These are phyloP conservation scores for Patagioenas fasciata DNA, from an alignment of 2,113 vertebrate genomes.

Conservation along the genomic window DNA sequence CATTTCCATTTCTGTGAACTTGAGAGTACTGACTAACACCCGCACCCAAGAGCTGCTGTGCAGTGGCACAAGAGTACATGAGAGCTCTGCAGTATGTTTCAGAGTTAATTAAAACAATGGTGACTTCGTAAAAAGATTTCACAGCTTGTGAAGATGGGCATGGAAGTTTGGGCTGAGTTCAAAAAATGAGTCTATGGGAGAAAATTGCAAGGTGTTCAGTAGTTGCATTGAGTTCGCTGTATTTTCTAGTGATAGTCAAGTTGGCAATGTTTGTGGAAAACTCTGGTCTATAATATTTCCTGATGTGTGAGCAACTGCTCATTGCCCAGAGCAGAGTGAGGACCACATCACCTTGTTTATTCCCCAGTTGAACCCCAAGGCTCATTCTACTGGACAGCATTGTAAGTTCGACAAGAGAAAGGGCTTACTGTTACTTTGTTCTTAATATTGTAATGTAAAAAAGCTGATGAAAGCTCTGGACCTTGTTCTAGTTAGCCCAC, in stretches of 20 bases:
- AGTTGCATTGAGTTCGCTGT: background rate
- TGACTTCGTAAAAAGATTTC: background rate
- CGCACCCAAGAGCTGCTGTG: background rate
- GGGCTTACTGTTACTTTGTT: background rate
- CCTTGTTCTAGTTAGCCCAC: background rate
- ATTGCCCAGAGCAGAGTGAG: too few species aligned
- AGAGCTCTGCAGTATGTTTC: background rate
- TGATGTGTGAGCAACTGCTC: background rate
- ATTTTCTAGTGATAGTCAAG: background rate
- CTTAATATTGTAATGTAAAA: background rate
- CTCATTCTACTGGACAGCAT: background rate
- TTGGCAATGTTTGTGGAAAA: background rate
- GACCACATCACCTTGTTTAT: background rate
- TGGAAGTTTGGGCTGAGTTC: background rate
- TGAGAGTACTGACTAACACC: background rate
- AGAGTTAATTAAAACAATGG: background rate
- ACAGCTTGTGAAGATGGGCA: background rate
- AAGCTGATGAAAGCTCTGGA: background rate
- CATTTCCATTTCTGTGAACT: background rate
- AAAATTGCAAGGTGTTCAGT: background rate
- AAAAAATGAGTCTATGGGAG: background rate
- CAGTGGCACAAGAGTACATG: background rate
- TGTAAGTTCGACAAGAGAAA: background rate
- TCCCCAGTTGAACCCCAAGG: background rate
- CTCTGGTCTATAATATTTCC: background rate